Conservation (phyloP, 2,888 invertebrate species). For the Trilocha varians region DNA sequence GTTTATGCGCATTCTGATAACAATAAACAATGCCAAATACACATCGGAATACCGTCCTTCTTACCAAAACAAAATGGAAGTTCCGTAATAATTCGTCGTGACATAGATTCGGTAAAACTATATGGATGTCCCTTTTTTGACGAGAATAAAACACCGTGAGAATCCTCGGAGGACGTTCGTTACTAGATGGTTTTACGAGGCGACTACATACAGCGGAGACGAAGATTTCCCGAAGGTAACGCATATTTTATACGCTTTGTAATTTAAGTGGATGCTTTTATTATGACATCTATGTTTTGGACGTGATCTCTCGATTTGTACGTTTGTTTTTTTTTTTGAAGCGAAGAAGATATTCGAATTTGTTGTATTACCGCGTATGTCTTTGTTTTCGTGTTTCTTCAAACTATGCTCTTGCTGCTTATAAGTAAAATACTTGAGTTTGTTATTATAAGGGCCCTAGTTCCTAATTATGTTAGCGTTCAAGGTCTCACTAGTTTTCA, state of each 20-base stretch:
- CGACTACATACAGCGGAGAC: constrained; percentile 40
- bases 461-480: too few species aligned
- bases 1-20: too few species aligned
- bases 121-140: constrained; percentile 30
- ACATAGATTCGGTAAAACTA: constrained; percentile 10
- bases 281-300: constrained; percentile 22
- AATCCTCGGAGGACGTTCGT: constrained; percentile 40
- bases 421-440: too few species aligned
- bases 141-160: constrained; percentile 29
- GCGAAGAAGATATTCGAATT: too few species aligned
- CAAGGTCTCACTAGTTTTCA: too few species aligned
- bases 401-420: too few species aligned
- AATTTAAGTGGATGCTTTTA: constrained; percentile 52
- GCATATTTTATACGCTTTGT: constrained; percentile 58
- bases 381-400: too few species aligned
- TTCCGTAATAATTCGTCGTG: background rate
- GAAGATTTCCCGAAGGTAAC: constrained; percentile 62
- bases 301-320: constrained; percentile 3
- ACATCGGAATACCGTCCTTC: too few species aligned
- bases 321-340: constrained; percentile 6
- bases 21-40: too few species aligned
- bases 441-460: too few species aligned
- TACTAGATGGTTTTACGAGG: constrained; percentile 51
- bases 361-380: too few species aligned
- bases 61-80: too few species aligned